phyloP scores from a whole-genome alignment of 35 echinoderm and acorn worm species.

The Nesometra sesokonis region DNA sequence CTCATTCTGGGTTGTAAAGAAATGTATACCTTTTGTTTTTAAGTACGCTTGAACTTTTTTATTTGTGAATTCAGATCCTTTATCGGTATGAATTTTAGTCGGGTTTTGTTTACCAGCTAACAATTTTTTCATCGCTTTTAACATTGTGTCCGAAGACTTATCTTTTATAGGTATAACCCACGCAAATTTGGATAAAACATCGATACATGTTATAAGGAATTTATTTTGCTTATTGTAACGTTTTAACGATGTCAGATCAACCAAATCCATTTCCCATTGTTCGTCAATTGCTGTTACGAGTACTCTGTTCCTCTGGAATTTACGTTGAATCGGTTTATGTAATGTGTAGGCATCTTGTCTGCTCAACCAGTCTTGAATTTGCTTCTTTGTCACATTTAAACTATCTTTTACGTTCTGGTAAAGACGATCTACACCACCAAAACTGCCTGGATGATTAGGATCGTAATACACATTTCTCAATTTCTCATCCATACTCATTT shows the following conservation, averaged over 20 bases:
- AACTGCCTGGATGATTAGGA: conserved; percentile 8
- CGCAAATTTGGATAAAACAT: conserved; percentile 25
- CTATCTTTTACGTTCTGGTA: not conserved
- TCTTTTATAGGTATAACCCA: conserved; percentile 18
- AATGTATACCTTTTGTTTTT: conserved; percentile 36
- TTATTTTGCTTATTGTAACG: not conserved
- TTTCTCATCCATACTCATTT: not conserved
- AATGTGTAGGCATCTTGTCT: conserved; percentile 12
- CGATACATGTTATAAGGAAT: conserved; percentile 8
- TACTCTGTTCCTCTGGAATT: not conserved
- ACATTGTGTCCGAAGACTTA: not conserved
- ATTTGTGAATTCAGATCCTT: conserved; percentile 63
- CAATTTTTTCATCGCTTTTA: conserved; percentile 22
- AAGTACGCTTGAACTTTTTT: conserved; percentile 37
- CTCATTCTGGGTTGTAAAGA: conserved; percentile 60
- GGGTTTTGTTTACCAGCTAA: conserved; percentile 5
- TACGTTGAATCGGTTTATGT: conserved; percentile 24
- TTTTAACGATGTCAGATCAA: not conserved
- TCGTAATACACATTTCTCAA: conserved; percentile 27
- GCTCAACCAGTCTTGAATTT: conserved; percentile 6
- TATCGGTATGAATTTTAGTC: conserved; percentile 27
- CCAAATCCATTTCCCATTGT: conserved; percentile 20
- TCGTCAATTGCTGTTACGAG: conserved; percentile 14
- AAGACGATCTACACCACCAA: conserved; percentile 4
- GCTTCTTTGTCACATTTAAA: not conserved